A percentile compares a stretch with the other conserved stretches of the same genome.
phyloP scores from a whole-genome alignment of 2,797 vertebrate genomes.

The Cossypha polioptera region DNA sequence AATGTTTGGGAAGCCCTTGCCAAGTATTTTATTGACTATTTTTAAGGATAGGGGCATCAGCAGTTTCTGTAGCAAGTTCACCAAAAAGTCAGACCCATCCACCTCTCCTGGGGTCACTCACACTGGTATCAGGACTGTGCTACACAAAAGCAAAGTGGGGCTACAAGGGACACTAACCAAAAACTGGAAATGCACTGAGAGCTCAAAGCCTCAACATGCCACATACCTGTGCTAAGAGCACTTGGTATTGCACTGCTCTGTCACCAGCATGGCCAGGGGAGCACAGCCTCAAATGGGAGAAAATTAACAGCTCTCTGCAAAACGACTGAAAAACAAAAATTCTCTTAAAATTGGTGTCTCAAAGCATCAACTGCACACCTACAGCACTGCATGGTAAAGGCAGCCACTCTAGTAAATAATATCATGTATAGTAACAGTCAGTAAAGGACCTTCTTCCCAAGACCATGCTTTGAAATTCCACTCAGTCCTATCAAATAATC shows the following conservation, averaged over 20 bases:
- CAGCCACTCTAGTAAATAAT: not conserved
- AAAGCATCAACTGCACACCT: not conserved
- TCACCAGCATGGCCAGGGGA: not conserved
- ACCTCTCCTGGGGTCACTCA: not conserved
- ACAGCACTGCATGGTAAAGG: not conserved
- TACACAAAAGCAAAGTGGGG: not conserved
- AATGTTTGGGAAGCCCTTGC: not conserved
- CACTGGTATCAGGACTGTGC: not conserved
- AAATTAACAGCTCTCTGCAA: conserved; percentile 19
- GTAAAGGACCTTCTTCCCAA: not conserved
- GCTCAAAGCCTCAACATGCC: not conserved
- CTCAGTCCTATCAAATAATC: not conserved
- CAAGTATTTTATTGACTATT: not conserved
- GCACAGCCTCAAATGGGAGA: not conserved
- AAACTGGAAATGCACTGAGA: not conserved
- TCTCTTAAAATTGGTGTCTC: not conserved
- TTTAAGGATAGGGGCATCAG: not conserved
- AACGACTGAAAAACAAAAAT: not conserved
- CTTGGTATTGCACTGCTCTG: not conserved
- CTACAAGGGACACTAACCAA: not conserved
- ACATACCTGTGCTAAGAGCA: not conserved
- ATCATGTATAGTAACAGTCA: not conserved
- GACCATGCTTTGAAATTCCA: not conserved
- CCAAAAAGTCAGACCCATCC: not conserved
- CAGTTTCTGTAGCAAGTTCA: not conserved